These are phyloP conservation scores for Acleris laterana DNA, from an alignment of 2,888 invertebrate species.

Conservation along the genomic window DNA sequence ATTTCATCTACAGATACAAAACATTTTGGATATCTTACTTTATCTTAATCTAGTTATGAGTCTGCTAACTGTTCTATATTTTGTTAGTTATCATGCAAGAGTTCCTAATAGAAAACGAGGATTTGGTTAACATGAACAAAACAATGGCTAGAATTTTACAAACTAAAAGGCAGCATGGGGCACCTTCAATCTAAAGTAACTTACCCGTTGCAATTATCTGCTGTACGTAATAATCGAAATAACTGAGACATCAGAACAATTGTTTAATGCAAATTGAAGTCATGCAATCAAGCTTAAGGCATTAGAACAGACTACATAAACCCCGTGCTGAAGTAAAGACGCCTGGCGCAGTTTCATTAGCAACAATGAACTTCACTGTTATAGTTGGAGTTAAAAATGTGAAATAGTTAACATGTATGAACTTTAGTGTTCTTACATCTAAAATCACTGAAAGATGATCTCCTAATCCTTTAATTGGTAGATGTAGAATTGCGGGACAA, in stretches of 20 bases:
- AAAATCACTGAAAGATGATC: no score
- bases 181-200: neutral
- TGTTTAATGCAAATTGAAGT: conserved; percentile 22
- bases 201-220: neutral
- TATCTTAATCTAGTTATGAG: no score
- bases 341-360: conserved; percentile 28
- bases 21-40: no score
- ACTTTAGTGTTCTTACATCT: no score
- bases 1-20: no score
- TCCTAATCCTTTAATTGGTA: no score
- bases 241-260: conserved; percentile 13
- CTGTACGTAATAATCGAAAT: neutral
- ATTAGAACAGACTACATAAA: conserved; percentile 35
- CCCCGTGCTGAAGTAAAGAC: conserved; percentile 29
- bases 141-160: no score
- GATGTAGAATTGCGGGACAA: no score
- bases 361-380: conserved; percentile 20
- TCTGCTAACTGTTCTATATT: no score
- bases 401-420: neutral
- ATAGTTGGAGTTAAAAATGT: conserved; percentile 12
- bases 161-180: neutral
- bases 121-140: no score
- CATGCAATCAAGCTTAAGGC: conserved; percentile 31
- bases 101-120: no score
- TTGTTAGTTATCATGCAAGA: no score